Percentiles rank a stretch among this genome's conserved stretches.
phyloP scores from a whole-genome alignment of 2,113 vertebrate genomes.

The Colius striatus region DNA sequence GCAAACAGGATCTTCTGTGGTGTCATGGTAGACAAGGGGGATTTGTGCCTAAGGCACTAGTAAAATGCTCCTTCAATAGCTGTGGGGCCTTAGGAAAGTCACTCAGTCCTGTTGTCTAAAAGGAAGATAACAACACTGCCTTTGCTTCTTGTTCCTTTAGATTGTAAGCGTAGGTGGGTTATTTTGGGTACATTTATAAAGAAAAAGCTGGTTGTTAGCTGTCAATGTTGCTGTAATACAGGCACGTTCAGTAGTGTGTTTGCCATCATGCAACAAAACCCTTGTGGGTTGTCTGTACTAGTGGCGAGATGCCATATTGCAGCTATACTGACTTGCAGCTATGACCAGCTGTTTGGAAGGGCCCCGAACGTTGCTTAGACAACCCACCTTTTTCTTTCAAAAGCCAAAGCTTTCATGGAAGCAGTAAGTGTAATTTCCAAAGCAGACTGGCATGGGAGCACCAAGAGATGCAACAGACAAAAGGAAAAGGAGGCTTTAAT shows the following conservation, averaged over 20 bases:
- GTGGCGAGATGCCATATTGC: background rate
- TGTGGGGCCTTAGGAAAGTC: background rate
- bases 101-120: background rate
- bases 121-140: background rate
- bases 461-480: background rate
- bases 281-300: background rate
- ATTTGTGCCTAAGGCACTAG: background rate
- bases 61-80: background rate
- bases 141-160: background rate
- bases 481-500: background rate
- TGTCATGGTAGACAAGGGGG: rapidly evolving
- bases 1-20: background rate
- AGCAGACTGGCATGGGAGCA: background rate
- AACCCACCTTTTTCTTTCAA: background rate
- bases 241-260: background rate
- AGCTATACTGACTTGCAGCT: background rate
- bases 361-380: background rate
- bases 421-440: background rate
- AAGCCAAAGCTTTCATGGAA: background rate
- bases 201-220: background rate
- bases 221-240: background rate
- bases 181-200: background rate
- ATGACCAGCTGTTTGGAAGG: background rate
- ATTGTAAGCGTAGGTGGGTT: rapidly evolving
- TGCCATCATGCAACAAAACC: background rate